Conservation (phyloP, 53 echinoderm and acorn worm genomes). For the Paracentrotus lividus region DNA sequence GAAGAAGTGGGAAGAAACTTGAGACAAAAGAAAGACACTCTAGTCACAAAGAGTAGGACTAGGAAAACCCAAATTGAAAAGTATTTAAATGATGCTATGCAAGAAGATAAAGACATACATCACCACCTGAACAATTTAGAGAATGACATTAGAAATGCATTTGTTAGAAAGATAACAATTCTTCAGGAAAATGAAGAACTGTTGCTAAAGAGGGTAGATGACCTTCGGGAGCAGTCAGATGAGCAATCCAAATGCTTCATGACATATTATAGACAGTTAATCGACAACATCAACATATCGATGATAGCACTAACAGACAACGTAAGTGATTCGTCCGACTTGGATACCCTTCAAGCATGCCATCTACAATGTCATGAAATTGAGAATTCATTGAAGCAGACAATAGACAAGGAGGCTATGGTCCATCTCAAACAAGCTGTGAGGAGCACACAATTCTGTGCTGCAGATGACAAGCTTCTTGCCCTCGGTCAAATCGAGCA, state of each 20-base stretch:
- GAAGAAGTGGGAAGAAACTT: not conserved
- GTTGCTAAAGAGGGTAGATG: not conserved
- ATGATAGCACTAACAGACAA: not conserved
- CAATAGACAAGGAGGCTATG: not conserved
- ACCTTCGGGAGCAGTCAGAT: not conserved
- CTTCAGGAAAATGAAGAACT: not conserved
- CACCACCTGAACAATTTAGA: not conserved
- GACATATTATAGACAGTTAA: not conserved
- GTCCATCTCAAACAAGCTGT: not conserved
- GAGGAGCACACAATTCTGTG: not conserved
- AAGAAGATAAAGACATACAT: not conserved
- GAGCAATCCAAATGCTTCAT: not conserved
- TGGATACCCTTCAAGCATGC: not conserved
- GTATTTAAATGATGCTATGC: not conserved
- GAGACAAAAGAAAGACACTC: not conserved
- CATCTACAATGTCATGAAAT: not conserved
- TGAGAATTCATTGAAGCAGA: not conserved
- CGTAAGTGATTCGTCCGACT: not conserved
- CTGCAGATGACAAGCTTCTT: not conserved
- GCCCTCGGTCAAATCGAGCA: not conserved
- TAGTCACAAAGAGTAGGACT: not conserved
- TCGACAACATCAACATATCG: not conserved
- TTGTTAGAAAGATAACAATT: not conserved
- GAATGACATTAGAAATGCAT: not conserved
- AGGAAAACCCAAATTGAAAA: not conserved